A percentile compares a stretch with the other conserved stretches of the same genome.
Conservation (phyloP, 2,888 invertebrate genomes). For the Adelphocoris suturalis region DNA sequence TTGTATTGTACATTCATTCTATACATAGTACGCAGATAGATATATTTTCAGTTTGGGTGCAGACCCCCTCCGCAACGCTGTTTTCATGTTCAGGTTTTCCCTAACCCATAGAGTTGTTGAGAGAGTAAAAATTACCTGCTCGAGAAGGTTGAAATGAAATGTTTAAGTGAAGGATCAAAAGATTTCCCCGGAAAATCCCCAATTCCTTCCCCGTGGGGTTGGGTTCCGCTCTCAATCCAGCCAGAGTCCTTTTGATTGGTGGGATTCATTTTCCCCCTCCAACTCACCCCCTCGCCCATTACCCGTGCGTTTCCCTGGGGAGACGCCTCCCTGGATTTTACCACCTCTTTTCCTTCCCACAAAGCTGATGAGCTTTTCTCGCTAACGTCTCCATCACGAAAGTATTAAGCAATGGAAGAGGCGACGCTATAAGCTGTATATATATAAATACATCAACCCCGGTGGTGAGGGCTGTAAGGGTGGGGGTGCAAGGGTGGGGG, state of each 20-base stretch:
- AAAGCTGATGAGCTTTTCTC: conserved; percentile 5
- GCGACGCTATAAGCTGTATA: conserved; percentile 35
- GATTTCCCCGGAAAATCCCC: neutral
- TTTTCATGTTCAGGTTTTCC: no score
- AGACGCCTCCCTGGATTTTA: neutral
- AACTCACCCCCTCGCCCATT: neutral
- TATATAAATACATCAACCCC: conserved; percentile 27
- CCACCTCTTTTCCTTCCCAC: neutral
- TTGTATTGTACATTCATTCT: no score
- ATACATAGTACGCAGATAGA: no score
- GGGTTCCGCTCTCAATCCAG: conserved; percentile 2
- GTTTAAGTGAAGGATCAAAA: conserved; percentile 3
- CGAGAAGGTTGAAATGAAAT: neutral
- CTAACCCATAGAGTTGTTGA: no score
- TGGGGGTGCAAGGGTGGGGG: no score
- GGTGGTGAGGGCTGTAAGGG: neutral
- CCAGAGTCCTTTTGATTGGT: conserved; percentile 7
- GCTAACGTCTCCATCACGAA: neutral
- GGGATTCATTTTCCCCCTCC: conserved; percentile 3
- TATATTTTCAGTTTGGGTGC: no score
- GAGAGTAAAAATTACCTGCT: neutral
- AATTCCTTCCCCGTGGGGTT: neutral
- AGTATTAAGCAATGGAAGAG: conserved; percentile 12
- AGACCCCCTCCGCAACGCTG: no score
- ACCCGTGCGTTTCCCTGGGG: neutral